Conservation (phyloP, 2,113 vertebrate genomes). For the Toxostoma redivivum region DNA sequence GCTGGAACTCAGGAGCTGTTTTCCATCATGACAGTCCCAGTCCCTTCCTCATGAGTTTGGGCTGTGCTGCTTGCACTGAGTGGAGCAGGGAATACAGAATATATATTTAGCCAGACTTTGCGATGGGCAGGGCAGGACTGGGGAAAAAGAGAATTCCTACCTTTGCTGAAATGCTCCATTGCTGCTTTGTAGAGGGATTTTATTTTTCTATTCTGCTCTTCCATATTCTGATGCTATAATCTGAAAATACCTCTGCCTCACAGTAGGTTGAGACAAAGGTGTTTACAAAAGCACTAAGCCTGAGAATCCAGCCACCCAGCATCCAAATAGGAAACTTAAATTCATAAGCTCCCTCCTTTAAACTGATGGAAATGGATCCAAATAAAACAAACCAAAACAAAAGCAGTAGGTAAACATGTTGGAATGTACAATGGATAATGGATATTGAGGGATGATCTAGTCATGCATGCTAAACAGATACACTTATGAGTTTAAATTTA, state of each 20-base stretch:
- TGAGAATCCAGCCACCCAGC: constrained; percentile 22
- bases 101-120: background rate
- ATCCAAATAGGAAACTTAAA: constrained; percentile 58
- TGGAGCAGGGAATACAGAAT: background rate
- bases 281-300: constrained; percentile 55
- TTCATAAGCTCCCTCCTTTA: constrained; percentile 47
- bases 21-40: background rate
- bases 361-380: constrained; percentile 55
- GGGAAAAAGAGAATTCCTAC: background rate
- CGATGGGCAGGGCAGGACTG: background rate
- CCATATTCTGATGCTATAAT: constrained; percentile 38
- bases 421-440: constrained; percentile 66
- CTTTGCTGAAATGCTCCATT: background rate
- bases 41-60: background rate
- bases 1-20: background rate
- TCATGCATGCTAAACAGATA: constrained; percentile 73
- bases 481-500: constrained; percentile 76
- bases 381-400: constrained; percentile 65
- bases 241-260: constrained; percentile 43
- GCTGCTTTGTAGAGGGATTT: background rate
- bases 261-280: constrained; percentile 51
- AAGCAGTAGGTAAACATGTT: constrained; percentile 62
- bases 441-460: constrained; percentile 67
- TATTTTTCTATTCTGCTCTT: constrained; percentile 26
- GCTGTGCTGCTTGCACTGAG: background rate